Base-by-base conservation (phyloP, 2,797 vertebrate species). In the Dryobates pubescens region DNA sequence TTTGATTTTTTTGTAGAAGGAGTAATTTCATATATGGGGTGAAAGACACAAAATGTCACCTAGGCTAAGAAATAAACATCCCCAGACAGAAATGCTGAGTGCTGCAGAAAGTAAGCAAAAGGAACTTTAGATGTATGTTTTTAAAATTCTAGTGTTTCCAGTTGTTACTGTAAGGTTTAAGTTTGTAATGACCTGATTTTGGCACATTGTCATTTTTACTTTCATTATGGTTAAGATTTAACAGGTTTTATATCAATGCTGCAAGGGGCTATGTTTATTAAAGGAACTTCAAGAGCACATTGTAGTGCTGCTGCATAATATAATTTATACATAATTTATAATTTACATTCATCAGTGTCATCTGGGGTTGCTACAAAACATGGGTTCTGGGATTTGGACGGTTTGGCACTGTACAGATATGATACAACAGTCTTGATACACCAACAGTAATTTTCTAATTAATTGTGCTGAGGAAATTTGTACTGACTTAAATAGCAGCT, bases 341-440 rank as follows among this genome's bases (percentile, higher is more conserved):
- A 67, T 93, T 95, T 95, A 70, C 32, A 84, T 79, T 67, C 62
- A 62, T 89, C 70, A 86, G 45, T 88, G 80, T 86, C 73, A 83
- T 56, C 81, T 78, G 23, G n/a, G 27, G 30, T 71, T 89, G n/a
- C 51, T 89, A 45, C 68, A 71, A 84, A 75, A 68, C 68, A 56
- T 27, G 51, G 26, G 5, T 79, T 57, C 70, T 10, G 12, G 14
- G 45, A 82, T 90, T 69, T 82, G 86, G 65, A 54, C 14, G 41
- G 32, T 79, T 87, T 89, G 61, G 57, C 73, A 89, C n/a, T 51
- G 71, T 32, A 88, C 51, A 74, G 43, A 64, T 22, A 19, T 63
- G 61, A 24, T 74, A 72, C 26, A 68, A 82, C 47, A 68, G 30
- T 71, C 75, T 47, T 23, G 20, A 89, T 79, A 87, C 68, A 59